Percentiles rank a stretch among this genome's conserved stretches.
phyloP scores from a whole-genome alignment of 2,888 invertebrate genomes.

The Antheraea assamensis region DNA sequence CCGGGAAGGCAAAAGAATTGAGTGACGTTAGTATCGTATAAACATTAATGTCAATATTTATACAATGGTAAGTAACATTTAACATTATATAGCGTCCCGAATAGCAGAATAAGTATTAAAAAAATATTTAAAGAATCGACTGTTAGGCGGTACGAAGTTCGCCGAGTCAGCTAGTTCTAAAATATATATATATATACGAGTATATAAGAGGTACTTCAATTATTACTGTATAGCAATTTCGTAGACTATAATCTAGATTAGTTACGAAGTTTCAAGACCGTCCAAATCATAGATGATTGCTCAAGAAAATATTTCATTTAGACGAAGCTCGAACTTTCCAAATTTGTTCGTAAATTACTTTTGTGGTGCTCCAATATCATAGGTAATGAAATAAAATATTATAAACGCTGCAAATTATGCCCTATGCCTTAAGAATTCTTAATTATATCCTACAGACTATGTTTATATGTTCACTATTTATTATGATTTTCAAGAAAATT shows the following conservation, averaged over 20 bases:
- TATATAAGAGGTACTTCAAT: background rate
- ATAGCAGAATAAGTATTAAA: no score
- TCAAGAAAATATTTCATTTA: constrained; percentile 6
- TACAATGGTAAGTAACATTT: no score
- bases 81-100: no score
- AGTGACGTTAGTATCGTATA: no score
- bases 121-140: no score
- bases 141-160: no score
- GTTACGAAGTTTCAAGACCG: background rate
- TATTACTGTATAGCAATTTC: background rate
- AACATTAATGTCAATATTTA: no score
- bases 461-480: background rate
- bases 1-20: no score
- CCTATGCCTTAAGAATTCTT: constrained; percentile 14
- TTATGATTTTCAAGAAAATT: background rate
- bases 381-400: constrained; percentile 12
- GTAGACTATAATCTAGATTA: constrained; percentile 5
- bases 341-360: constrained; percentile 18
- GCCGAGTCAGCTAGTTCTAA: no score
- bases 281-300: constrained; percentile 20
- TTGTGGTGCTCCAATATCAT: constrained; percentile 14
- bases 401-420: constrained; percentile 19
- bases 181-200: no score
- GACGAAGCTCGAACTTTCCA: constrained; percentile 9
- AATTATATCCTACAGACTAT: background rate